Conservation (phyloP, 2,888 invertebrate species). For the Luffia ferchaultella region DNA sequence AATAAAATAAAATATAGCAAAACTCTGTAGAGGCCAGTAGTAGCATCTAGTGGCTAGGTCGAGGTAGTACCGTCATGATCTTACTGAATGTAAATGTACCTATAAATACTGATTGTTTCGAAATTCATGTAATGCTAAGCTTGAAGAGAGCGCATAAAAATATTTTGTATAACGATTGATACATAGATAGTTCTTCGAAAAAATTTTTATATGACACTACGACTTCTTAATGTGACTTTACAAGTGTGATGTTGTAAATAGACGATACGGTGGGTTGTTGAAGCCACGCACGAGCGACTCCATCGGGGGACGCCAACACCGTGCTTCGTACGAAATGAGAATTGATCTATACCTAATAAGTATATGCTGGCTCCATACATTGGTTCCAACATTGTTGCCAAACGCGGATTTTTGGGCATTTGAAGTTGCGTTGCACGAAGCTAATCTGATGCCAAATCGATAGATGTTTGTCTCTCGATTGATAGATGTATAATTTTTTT, state of each 20-base stretch:
- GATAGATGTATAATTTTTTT: not conserved
- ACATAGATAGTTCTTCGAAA: conserved; percentile 46
- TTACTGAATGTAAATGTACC: conserved; percentile 10
- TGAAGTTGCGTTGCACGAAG: too few relatives aligned
- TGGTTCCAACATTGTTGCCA: too few relatives aligned
- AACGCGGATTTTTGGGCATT: too few relatives aligned
- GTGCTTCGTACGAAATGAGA: conserved; percentile 20
- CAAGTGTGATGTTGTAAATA: conserved; percentile 62
- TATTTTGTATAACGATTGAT: conserved; percentile 63
- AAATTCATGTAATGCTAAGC: conserved; percentile 40
- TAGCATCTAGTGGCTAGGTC: not conserved
- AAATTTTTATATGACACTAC: conserved; percentile 50
- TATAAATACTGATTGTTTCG: conserved; percentile 25
- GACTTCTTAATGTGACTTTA: conserved; percentile 57
- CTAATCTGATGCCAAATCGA: too few relatives aligned
- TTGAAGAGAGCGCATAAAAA: conserved; percentile 47
- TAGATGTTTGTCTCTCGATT: too few relatives aligned
- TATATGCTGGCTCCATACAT: too few relatives aligned
- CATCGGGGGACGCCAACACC: conserved; percentile 5
- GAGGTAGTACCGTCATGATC: not conserved
- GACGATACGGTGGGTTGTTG: conserved; percentile 25
- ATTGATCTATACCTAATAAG: not conserved
- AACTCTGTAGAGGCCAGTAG: not conserved
- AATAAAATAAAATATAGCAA: not conserved
- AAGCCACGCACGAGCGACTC: conserved; percentile 12